These are phyloP conservation scores for Pogona vitticeps DNA, from an alignment of 2,113 vertebrate species.

Conservation along the genomic window DNA sequence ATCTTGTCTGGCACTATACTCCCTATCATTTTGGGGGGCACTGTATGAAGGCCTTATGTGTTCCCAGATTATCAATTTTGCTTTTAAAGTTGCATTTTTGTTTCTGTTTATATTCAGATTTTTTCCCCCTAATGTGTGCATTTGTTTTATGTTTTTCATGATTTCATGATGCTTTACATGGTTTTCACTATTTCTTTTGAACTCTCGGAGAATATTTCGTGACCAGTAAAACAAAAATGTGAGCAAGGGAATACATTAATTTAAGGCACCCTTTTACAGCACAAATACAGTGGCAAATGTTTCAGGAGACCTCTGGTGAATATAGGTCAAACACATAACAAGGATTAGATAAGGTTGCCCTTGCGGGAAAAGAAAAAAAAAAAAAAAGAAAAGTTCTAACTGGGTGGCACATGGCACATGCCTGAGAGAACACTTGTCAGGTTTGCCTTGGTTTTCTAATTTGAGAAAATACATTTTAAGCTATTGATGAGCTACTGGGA, in stretches of 20 bases:
- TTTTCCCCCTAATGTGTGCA: background rate
- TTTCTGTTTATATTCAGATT: background rate
- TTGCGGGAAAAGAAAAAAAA: background rate
- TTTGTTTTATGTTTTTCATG: background rate
- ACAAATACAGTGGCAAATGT: background rate
- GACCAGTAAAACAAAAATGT: background rate
- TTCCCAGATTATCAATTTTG: background rate
- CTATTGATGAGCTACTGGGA: background rate
- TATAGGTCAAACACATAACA: slow-evolving; percentile 5
- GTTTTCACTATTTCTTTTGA: background rate
- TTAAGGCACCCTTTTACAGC: background rate
- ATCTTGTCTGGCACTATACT: too few species aligned
- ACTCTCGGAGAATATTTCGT: background rate
- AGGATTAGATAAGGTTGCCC: background rate
- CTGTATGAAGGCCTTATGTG: background rate
- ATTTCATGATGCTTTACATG: too few species aligned
- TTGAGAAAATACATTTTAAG: slow-evolving; percentile 6
- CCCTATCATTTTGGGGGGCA: too few species aligned
- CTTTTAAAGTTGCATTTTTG: background rate
- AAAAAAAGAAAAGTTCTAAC: slow-evolving; percentile 4
- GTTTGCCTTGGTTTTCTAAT: background rate
- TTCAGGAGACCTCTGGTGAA: background rate
- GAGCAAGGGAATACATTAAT: background rate
- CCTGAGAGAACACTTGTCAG: background rate
- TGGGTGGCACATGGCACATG: background rate